phyloP scores from a whole-genome alignment of 2,888 invertebrate species.

The Callinectes sapidus region DNA sequence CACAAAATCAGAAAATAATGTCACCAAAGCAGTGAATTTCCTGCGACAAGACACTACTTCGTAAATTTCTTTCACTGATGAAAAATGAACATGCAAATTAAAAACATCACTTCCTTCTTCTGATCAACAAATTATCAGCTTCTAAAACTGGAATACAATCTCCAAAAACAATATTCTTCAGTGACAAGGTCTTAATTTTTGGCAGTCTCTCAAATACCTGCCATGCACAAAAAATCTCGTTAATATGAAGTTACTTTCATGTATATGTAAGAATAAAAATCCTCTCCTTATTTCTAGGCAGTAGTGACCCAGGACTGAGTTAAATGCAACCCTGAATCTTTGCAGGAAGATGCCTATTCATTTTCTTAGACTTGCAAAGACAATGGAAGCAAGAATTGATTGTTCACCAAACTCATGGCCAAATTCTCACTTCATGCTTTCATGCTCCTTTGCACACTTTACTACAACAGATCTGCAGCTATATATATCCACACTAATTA shows the following conservation, averaged over 20 bases:
- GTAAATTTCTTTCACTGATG: neutral
- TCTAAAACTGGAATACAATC: no score
- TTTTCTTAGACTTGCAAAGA: neutral
- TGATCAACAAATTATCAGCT: no score
- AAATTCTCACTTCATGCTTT: neutral
- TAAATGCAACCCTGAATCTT: neutral
- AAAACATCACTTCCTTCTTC: neutral
- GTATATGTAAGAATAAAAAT: neutral
- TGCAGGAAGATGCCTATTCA: neutral
- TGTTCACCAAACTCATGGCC: neutral
- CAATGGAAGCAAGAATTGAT: neutral
- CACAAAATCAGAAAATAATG: neutral
- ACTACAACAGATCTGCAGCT: neutral
- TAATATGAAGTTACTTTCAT: slow-evolving; percentile 4
- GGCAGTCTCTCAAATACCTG: neutral
- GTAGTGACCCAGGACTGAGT: neutral
- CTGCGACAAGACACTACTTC: neutral
- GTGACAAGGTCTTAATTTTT: neutral
- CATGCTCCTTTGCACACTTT: neutral
- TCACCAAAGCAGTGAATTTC: neutral
- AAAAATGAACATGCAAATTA: neutral
- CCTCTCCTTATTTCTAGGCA: neutral
- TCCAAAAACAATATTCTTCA: neutral
- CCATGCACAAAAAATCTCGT: neutral
- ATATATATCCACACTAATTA: neutral